These are phyloP conservation scores for Neoaliturus tenellus DNA, from an alignment of 2,888 invertebrate genomes.

Conservation along the genomic window DNA sequence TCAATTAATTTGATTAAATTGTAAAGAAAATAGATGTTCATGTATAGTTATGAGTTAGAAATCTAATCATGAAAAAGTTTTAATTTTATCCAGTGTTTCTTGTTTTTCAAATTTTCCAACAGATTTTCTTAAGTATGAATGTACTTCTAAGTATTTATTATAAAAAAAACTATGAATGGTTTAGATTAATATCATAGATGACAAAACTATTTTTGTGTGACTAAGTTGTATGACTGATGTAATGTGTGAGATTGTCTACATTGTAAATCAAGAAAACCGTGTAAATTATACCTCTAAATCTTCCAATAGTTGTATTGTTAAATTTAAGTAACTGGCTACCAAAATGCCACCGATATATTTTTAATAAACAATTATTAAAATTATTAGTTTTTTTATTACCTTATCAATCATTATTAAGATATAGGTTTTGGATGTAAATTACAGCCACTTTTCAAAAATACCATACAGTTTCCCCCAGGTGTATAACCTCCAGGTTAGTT, in stretches of 20 bases:
- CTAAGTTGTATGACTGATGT: not conserved
- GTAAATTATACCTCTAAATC: not conserved
- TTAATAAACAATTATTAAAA: slow-evolving; percentile 22
- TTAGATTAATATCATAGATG: not conserved
- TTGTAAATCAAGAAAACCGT: not conserved
- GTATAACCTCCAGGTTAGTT: too few relatives aligned
- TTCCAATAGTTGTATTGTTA: not conserved
- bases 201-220: not conserved
- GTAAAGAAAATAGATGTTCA: too few relatives aligned
- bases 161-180: not conserved
- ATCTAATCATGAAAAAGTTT: too few relatives aligned
- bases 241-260: not conserved
- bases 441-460: too few relatives aligned
- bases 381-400: not conserved
- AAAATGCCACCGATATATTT: slow-evolving; percentile 41
- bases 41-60: too few relatives aligned
- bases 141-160: not conserved
- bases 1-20: too few relatives aligned
- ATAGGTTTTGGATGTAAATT: too few relatives aligned
- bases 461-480: too few relatives aligned
- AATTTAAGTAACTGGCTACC: slow-evolving; percentile 37
- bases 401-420: too few relatives aligned
- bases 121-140: too few relatives aligned
- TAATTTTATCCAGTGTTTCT: too few relatives aligned
- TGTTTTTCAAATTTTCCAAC: too few relatives aligned